Evolutionary conservation across 2,797 vertebrate species (phyloP), one percentile per base, ranked within the genome.

Genomic region (Psittacula echo): DNA sequence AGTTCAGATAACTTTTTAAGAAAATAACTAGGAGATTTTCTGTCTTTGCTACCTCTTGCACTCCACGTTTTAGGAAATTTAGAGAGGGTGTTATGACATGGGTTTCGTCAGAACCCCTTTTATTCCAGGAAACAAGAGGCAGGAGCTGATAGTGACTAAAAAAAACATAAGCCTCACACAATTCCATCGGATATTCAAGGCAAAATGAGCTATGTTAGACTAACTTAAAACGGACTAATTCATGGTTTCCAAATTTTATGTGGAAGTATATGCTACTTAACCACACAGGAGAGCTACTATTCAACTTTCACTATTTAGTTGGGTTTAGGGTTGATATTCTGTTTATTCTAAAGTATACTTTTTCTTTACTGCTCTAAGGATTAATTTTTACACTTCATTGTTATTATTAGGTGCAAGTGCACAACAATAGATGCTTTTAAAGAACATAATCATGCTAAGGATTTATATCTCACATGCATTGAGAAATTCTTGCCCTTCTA

Each of bases 1-100:
- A 53, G 74, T 47, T 60, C 19, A 48, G 29, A 5, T 15, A 44
- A 9, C 10, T 30, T 39, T 81, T 67, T 22, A n/a, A 17, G 16
- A 61, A 53, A n/a, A 26, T 11, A 50, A 3, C 8, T n/a, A 51
- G 23, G 10, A 70, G 2, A 2, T 62, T 67, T 66, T 32, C 9
- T 8, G 14, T 81, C 17, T 67, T 79, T 45, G 9, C 12, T 70
- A 67, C 2, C 1, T 3, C 27, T 47, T 47, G 8, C 12, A 32
- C 11, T 7, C 41, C 51, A 65, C 17, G 22, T 60, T 37, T 75
- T 32, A 30, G 21, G 29, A 85, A 77, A 24, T 29, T 34, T 37
- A 27, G 29, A 61, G 18, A 50, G 11, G 2, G 1, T 54, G 14
- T 45, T 71, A 32, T 1, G 15, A 19, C 2, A 39, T 1, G 4